Evolutionary conservation across 2,888 invertebrate species (phyloP), one percentile per base, ranked within the genome.

Genomic region (Drepanosiphum platanoidis): DNA sequence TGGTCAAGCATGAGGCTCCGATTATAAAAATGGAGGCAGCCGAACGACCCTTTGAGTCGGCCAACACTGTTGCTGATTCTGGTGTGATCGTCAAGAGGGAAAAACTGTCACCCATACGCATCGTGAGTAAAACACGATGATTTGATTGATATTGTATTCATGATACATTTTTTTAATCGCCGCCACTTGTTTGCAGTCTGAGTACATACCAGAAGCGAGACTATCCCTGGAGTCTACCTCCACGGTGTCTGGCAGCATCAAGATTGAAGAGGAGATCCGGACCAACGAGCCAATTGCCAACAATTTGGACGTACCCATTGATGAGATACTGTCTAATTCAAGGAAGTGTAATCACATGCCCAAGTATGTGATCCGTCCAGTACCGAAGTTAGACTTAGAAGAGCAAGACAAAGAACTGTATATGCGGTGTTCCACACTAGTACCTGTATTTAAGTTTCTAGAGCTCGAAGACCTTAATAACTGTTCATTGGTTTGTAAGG

Each of bases 251-350:
- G 83, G 74, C 11, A 84, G 75, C 7, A 52, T 84, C 4, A 84
- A 84, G 13, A 84, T 84, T 30, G 75, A 84, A 68, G 84, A 75
- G 3, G 84, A 84, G 36, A 84, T 84, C 11, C 66, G 75, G 22
- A 84, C 75, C 22, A 84, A 75, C 7, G 84, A 84, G 27, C 84
- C 84, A 3, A 75, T 84, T 8, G 52, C 84, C 18, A 74, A 84
- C 34, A 84, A 84, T 8, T 46, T 22, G 13, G 84, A 84, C n/a
- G 1, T 84, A 52, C 39, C 84, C 9, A 84, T 84, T 9, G 77
- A 84, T 1, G 77, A 84, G 13, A 70, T 84, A n/a, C 30, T 84
- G 4, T 77, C 75, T 0, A 84, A 84, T 15, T 84, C 84, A 2
- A 84, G 77, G 18, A 84, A 77, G 1, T 39, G 84, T 30, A 77